Percentiles rank a stretch among this genome's conserved stretches.
phyloP scores from a whole-genome alignment of 2,113 vertebrate genomes.

The Rhineura floridana region DNA sequence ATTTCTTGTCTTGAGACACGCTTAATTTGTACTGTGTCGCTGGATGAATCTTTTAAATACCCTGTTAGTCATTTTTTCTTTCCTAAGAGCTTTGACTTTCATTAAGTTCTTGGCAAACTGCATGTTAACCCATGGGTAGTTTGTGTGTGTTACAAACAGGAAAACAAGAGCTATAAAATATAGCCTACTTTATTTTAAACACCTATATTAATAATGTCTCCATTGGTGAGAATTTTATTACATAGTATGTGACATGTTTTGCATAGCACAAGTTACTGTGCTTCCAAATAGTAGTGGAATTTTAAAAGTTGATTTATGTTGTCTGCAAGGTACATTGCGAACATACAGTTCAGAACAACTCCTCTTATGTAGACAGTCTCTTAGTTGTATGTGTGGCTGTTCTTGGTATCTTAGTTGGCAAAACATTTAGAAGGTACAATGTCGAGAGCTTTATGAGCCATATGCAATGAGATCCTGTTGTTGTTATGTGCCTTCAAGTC shows the following conservation, averaged over 20 bases:
- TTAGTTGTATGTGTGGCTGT: background rate
- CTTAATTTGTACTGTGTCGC: background rate
- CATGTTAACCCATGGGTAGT: background rate
- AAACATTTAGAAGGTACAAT: too few relatives aligned
- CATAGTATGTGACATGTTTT: background rate
- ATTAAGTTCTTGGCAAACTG: background rate
- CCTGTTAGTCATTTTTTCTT: constrained; percentile 14
- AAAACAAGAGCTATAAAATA: background rate
- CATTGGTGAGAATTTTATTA: background rate
- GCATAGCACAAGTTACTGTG: background rate
- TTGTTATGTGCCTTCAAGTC: too few relatives aligned
- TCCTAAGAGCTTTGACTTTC: background rate
- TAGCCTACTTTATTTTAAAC: background rate
- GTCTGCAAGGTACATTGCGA: background rate
- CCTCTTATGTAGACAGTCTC: background rate
- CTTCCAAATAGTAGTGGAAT: background rate
- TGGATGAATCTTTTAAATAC: background rate
- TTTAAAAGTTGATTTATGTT: background rate
- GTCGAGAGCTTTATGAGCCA: background rate
- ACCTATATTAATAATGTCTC: background rate
- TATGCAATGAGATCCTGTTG: too few relatives aligned
- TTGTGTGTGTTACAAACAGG: background rate
- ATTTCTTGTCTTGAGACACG: background rate
- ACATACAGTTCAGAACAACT: too few relatives aligned
- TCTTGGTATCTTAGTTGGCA: background rate